phyloP scores from a whole-genome alignment of 2,797 vertebrate genomes.

The Typhlichthys eigenmanni region DNA sequence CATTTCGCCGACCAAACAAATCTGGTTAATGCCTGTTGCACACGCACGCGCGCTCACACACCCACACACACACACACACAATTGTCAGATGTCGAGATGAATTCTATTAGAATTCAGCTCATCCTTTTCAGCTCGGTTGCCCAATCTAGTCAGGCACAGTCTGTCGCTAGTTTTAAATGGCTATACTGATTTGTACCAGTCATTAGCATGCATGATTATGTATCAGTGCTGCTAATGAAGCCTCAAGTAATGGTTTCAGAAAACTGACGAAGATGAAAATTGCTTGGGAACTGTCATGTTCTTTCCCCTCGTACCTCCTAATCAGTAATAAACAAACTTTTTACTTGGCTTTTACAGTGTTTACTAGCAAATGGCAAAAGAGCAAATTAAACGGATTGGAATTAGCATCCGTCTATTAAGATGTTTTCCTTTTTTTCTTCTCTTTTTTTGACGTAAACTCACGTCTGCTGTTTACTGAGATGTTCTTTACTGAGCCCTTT shows the following conservation, averaged over 20 bases:
- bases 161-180: conserved; percentile 40
- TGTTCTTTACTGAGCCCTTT: conserved; percentile 47
- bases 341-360: conserved; percentile 53
- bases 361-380: conserved; percentile 60
- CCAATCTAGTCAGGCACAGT: conserved; percentile 51
- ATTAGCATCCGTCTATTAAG: conserved; percentile 68
- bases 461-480: conserved; percentile 6
- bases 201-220: conserved; percentile 80
- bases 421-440: conserved; percentile 48
- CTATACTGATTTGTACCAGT: conserved; percentile 42
- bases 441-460: conserved; percentile 9
- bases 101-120: conserved; percentile 14
- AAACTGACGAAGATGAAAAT: conserved; percentile 66
- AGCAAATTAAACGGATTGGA: conserved; percentile 44
- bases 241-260: conserved; percentile 70
- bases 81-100: conserved; percentile 24
- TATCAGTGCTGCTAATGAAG: conserved; percentile 77
- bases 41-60: background rate
- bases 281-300: conserved; percentile 69
- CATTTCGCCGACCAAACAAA: too few species aligned
- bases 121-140: conserved; percentile 41
- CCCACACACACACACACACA: background rate
- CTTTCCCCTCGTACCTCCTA: conserved; percentile 65
- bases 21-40: background rate
- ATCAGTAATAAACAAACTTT: conserved; percentile 68